Conservation (phyloP, 2,888 invertebrate species). For the Heteropelma amictum region DNA sequence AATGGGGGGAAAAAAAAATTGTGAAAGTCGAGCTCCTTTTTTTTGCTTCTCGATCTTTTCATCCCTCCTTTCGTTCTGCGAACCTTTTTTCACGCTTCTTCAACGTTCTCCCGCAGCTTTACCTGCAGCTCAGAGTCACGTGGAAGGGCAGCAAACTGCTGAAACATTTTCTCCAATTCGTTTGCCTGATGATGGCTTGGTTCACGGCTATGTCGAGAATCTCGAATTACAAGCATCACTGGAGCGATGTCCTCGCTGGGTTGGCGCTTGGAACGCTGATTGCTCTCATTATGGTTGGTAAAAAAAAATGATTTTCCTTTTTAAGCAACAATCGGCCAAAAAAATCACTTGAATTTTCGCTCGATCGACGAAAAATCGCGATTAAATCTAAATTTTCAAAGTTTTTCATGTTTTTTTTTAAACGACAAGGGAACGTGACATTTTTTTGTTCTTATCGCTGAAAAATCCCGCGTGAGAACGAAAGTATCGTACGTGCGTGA, state of each 20-base stretch:
- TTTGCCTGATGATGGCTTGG: conserved; percentile 89
- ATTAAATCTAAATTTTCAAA: background rate
- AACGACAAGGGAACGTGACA: background rate
- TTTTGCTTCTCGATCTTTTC: background rate
- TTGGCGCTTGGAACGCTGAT: conserved; percentile 83
- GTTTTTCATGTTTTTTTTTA: background rate
- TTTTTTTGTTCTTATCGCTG: too few relatives aligned
- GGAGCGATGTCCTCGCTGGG: conserved; percentile 97
- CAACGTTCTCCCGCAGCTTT: conserved; percentile 82
- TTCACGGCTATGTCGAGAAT: conserved; percentile 94
- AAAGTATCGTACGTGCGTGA: background rate
- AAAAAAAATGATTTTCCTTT: background rate
- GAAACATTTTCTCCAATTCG: conserved; percentile 90
- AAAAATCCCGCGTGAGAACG: background rate
- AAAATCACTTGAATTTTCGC: background rate
- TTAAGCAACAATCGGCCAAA: too few relatives aligned
- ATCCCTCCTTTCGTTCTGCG: background rate
- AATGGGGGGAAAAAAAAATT: too few relatives aligned
- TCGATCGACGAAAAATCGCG: background rate
- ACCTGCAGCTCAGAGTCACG: conserved; percentile 90
- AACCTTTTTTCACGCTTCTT: background rate
- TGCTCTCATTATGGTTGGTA: conserved; percentile 86
- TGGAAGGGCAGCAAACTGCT: conserved; percentile 90
- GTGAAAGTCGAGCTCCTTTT: too few relatives aligned
- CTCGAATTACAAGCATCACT: conserved; percentile 98